These are phyloP conservation scores for Tachysurus vachellii DNA, from an alignment of 2,113 vertebrate genomes.

Conservation along the genomic window DNA sequence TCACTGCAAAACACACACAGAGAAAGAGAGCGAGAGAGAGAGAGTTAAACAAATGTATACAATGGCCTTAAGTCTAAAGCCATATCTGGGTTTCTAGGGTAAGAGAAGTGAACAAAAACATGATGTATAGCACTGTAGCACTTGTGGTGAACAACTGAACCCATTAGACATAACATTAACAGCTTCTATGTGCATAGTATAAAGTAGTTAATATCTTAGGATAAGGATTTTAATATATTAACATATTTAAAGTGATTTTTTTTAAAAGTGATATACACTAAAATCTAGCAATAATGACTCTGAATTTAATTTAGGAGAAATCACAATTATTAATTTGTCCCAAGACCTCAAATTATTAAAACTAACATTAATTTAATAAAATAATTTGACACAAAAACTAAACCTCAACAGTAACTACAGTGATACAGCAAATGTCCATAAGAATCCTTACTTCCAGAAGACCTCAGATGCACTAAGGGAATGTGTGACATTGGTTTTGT, in stretches of 20 bases:
- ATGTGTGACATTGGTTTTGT: conserved; percentile 49
- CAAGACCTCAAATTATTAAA: neutral
- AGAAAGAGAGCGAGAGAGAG: neutral
- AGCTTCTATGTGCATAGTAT: neutral
- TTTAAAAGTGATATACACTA: neutral
- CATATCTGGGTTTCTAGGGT: neutral
- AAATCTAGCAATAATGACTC: neutral
- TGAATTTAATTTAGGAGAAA: neutral
- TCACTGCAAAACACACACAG: conserved; percentile 58
- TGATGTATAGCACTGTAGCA: neutral
- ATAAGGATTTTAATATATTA: neutral
- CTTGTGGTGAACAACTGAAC: neutral
- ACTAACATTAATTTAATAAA: neutral
- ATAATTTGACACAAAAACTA: neutral
- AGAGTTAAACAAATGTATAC: neutral
- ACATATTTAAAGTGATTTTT: neutral
- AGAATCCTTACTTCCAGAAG: conserved; percentile 82
- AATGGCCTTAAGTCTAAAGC: neutral
- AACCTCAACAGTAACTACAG: neutral
- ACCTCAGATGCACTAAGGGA: conserved; percentile 71
- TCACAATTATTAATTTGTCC: neutral
- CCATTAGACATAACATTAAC: neutral
- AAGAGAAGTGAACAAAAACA: neutral
- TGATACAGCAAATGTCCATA: neutral
- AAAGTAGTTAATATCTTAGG: neutral